phyloP scores from a whole-genome alignment of 1,140 invertebrate species.

The Eurosta solidaginis region DNA sequence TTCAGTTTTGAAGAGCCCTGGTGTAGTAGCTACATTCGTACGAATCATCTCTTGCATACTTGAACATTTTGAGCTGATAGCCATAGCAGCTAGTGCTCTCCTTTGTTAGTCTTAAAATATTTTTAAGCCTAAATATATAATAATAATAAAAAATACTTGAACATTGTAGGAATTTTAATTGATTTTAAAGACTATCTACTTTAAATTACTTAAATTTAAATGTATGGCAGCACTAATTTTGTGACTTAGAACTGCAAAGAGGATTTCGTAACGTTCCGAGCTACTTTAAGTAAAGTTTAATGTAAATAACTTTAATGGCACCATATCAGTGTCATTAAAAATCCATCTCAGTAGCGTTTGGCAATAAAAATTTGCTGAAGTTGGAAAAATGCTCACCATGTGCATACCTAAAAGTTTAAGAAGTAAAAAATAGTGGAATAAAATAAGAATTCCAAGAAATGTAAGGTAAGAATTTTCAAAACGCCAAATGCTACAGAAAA shows the following conservation, averaged over 20 bases:
- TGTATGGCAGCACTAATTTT: neutral
- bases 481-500: neutral
- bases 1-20: no score
- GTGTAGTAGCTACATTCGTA: no score
- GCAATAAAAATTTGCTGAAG: neutral
- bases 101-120: no score
- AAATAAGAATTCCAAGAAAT: constrained; percentile 5
- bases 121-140: no score
- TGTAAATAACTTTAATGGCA: neutral
- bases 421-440: neutral
- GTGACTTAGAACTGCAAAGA: neutral
- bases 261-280: neutral
- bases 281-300: neutral
- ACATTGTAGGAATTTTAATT: neutral
- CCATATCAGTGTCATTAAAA: constrained; percentile 7
- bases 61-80: no score
- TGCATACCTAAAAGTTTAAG: neutral
- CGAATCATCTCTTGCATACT: no score
- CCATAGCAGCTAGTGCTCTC: no score
- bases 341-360: constrained; percentile 19
- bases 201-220: neutral
- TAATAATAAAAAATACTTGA: neutral
- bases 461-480: neutral
- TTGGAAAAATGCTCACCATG: neutral
- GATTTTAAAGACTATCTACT: neutral